Evolutionary conservation across 2,888 invertebrate genomes (phyloP).

Genomic region (Harpalus rubripes): DNA sequence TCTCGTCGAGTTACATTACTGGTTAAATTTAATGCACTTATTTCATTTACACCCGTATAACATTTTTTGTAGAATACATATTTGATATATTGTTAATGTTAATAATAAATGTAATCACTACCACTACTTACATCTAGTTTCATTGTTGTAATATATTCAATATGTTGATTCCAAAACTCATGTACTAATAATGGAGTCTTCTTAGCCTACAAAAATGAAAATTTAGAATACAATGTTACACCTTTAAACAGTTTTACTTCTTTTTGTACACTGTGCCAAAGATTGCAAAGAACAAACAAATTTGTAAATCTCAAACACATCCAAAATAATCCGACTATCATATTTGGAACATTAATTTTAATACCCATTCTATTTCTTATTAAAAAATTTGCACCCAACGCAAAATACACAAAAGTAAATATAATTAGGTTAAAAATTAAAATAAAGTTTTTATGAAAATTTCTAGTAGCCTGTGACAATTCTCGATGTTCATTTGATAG

Average conservation of each 20-base stretch:
- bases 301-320: not conserved
- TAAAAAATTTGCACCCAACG: too few species aligned
- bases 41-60: too few species aligned
- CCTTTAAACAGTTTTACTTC: not conserved
- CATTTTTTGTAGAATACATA: too few species aligned
- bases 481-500: not conserved
- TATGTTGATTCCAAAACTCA: constrained; percentile 47
- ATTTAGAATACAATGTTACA: not conserved
- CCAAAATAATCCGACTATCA: not conserved
- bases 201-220: constrained; percentile 8
- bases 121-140: not conserved
- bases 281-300: not conserved
- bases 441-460: not conserved
- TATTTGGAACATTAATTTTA: not conserved
- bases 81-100: too few species aligned
- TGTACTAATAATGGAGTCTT: constrained; percentile 12
- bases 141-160: constrained; percentile 6
- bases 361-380: not conserved
- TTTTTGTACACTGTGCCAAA: not conserved
- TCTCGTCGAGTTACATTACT: too few species aligned
- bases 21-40: too few species aligned
- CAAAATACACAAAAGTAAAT: not conserved
- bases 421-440: not conserved
- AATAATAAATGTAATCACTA: too few species aligned
- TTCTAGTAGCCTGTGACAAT: not conserved